phyloP scores from a whole-genome alignment of 1,140 invertebrate species.

The Caenorhabditis tropicalis region DNA sequence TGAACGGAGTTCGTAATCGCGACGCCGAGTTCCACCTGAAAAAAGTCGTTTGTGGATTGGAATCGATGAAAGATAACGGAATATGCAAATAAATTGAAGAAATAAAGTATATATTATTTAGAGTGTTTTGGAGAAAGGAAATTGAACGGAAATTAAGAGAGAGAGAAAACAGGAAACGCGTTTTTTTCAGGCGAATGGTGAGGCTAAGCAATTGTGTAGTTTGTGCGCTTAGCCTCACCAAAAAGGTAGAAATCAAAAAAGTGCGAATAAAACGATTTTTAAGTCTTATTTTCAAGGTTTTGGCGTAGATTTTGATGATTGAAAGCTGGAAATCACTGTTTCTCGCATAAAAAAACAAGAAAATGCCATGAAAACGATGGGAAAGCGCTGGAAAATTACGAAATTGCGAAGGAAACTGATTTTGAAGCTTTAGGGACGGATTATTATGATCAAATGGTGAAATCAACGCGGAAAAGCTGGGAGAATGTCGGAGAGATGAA shows the following conservation, averaged over 20 bases:
- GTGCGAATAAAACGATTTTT: too few relatives aligned
- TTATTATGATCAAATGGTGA: too few relatives aligned
- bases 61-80: background rate
- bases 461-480: too few relatives aligned
- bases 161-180: background rate
- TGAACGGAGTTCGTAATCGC: background rate
- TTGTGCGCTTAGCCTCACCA: too few relatives aligned
- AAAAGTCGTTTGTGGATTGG: background rate
- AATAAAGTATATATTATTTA: background rate
- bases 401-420: too few relatives aligned
- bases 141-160: conserved; percentile 3
- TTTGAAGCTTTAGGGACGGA: too few relatives aligned
- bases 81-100: background rate
- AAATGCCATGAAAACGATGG: too few relatives aligned
- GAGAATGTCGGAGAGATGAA: too few relatives aligned
- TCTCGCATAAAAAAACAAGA: too few relatives aligned
- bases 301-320: background rate
- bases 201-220: too few relatives aligned
- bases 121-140: background rate
- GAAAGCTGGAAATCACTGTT: background rate
- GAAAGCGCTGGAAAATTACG: too few relatives aligned
- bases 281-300: background rate
- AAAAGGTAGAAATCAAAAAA: too few relatives aligned
- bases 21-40: background rate
- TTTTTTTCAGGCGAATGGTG: background rate